Percentiles rank a stretch among this genome's conserved stretches.
phyloP scores from a whole-genome alignment of 1,140 invertebrate species.

The Brachionus koreanus region DNA sequence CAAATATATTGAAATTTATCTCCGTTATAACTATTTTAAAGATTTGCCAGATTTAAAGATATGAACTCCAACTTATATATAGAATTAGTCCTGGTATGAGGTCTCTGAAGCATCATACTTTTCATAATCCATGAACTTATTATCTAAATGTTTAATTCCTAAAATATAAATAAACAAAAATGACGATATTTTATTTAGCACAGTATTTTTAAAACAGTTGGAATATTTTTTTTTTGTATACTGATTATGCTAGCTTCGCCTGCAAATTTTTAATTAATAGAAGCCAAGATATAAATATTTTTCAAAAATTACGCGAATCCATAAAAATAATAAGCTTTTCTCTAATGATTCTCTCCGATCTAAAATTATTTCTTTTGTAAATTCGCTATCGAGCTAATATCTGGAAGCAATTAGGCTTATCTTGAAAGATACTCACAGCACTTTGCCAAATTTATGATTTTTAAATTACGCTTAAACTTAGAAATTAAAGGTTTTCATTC shows the following conservation, averaged over 20 bases:
- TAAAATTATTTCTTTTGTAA: background rate
- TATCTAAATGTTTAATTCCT: background rate
- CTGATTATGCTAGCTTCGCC: background rate
- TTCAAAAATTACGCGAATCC: no score
- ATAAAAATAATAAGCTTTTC: background rate
- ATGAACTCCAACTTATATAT: background rate
- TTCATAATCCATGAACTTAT: background rate
- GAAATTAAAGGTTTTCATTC: background rate
- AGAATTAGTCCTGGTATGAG: background rate
- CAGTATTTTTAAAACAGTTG: background rate
- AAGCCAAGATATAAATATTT: background rate
- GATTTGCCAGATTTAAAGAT: no score
- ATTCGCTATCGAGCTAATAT: background rate
- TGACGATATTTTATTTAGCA: background rate
- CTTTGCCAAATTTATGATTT: background rate
- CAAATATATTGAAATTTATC: no score
- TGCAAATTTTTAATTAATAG: background rate
- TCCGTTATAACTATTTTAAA: no score
- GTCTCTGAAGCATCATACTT: background rate
- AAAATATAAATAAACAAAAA: constrained; percentile 4
- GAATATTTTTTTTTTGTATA: background rate
- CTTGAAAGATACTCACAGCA: background rate
- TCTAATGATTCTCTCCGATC: background rate
- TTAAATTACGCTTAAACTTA: background rate
- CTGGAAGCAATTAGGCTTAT: background rate